Percentiles rank a stretch among this genome's conserved stretches.
These are phyloP conservation scores for Loxodonta africana DNA, from an alignment of 2,113 vertebrate species.

Conservation along the genomic window DNA sequence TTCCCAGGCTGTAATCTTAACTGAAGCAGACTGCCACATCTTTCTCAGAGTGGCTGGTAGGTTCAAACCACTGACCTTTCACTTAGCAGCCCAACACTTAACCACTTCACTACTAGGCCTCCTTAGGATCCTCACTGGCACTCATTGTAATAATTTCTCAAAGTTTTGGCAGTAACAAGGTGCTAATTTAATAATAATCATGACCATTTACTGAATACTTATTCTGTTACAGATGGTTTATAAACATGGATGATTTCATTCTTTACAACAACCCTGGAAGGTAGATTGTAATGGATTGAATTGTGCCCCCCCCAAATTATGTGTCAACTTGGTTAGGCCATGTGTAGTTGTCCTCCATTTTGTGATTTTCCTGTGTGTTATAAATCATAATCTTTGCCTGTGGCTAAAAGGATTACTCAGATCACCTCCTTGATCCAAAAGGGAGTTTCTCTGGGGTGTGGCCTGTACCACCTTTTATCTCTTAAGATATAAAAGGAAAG, in stretches of 20 bases:
- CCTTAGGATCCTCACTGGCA: neutral
- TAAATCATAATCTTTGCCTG: no score
- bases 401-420: no score
- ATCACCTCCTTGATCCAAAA: no score
- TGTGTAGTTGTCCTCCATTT: no score
- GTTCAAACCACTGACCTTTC: neutral
- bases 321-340: no score
- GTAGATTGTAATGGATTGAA: neutral
- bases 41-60: neutral
- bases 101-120: neutral
- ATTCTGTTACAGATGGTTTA: neutral
- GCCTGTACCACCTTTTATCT: no score
- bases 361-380: no score
- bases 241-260: slow-evolving; percentile 1
- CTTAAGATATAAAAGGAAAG: no score
- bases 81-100: neutral
- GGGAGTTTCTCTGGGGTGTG: no score
- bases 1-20: no score
- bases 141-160: neutral
- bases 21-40: neutral
- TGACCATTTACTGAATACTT: neutral
- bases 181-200: neutral
- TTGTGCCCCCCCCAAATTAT: no score
- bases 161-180: neutral
- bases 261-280: neutral